phyloP scores from a whole-genome alignment of 2,797 vertebrate species.

The Eurystomus glaucurus region DNA sequence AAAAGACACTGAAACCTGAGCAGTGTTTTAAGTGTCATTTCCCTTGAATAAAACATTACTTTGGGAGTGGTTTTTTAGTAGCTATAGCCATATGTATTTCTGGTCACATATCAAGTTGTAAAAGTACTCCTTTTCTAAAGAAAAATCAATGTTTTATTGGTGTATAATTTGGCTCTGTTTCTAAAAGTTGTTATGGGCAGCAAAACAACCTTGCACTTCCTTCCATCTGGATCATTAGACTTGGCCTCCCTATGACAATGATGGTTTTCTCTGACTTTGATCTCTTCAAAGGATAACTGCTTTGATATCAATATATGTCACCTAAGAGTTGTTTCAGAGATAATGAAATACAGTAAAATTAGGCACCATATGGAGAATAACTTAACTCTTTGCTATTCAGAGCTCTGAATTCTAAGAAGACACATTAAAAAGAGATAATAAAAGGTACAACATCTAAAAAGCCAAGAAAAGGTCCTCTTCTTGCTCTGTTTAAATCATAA shows the following conservation, averaged over 20 bases:
- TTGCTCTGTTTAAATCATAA: neutral
- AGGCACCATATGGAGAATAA: neutral
- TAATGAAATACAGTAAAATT: constrained; percentile 17
- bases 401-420: neutral
- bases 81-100: neutral
- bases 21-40: neutral
- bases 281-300: neutral
- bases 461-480: neutral
- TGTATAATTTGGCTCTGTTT: neutral
- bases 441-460: neutral
- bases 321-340: neutral
- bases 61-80: neutral
- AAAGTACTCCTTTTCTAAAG: neutral
- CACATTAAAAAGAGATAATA: neutral
- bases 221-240: neutral
- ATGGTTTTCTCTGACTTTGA: neutral
- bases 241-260: neutral
- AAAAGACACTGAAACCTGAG: neutral
- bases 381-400: neutral
- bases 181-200: neutral
- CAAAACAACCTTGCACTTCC: neutral
- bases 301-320: neutral
- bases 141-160: neutral
- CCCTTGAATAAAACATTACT: neutral
- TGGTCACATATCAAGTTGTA: neutral